A percentile compares a stretch with the other conserved stretches of the same genome.
phyloP scores from a whole-genome alignment of 1,140 invertebrate genomes.

The Aphidius gifuensis region DNA sequence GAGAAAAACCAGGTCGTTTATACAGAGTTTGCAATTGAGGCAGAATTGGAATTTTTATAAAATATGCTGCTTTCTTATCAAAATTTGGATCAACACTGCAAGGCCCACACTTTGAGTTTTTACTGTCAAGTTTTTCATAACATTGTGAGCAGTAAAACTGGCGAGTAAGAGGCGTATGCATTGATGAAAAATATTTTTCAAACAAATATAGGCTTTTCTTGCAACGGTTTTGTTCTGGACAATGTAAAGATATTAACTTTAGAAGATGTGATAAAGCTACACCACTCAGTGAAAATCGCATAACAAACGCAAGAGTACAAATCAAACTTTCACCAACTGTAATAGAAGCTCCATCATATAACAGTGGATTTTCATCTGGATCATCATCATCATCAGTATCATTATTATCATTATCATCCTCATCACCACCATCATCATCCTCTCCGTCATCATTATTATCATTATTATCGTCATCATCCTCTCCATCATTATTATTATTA shows the following conservation, averaged over 20 bases:
- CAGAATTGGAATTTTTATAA: not conserved
- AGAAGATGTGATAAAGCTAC: not conserved
- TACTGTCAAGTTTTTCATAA: not conserved
- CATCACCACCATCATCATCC: too few relatives aligned
- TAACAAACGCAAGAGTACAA: slow-evolving; percentile 1
- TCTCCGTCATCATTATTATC: not conserved
- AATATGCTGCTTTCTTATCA: slow-evolving; percentile 7
- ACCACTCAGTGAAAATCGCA: slow-evolving; percentile 11
- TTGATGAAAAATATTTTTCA: slow-evolving; percentile 3
- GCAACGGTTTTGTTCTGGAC: slow-evolving; percentile 1
- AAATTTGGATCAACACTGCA: not conserved
- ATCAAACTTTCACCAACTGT: not conserved
- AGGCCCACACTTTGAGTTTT: too few relatives aligned
- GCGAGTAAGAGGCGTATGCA: not conserved
- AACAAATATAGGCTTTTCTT: slow-evolving; percentile 13
- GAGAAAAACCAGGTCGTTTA: not conserved
- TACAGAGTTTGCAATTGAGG: not conserved
- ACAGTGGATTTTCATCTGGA: not conserved
- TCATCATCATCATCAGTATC: too few relatives aligned
- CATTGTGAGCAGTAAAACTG: not conserved
- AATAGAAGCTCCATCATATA: slow-evolving; percentile 6
- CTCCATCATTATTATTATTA: too few relatives aligned
- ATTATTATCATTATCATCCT: too few relatives aligned
- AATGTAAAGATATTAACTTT: not conserved
- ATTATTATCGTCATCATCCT: too few relatives aligned